A percentile compares a stretch with the other conserved stretches of the same genome.
These are phyloP conservation scores for Eptatretus burgeri DNA, from an alignment of 2,113 vertebrate species.

Conservation along the genomic window DNA sequence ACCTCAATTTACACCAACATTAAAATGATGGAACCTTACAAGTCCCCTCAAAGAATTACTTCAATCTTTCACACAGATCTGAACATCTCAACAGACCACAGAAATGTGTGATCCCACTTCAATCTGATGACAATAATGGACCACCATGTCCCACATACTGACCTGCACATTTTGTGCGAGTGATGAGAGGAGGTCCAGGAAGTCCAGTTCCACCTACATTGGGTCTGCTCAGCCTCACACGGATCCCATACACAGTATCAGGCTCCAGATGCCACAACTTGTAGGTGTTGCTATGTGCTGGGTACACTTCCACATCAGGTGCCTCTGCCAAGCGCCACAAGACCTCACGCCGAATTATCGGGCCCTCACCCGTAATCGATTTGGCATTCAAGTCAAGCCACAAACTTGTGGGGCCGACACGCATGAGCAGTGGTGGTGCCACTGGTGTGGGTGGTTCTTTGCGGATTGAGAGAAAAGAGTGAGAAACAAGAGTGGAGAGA, in stretches of 20 bases:
- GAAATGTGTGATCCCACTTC: background rate
- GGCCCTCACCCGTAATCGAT: conserved; percentile 84
- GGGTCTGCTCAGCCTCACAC: conserved; percentile 58
- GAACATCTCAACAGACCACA: background rate
- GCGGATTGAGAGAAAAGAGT: background rate
- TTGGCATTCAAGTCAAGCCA: conserved; percentile 98
- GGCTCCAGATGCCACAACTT: conserved; percentile 92
- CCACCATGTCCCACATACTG: background rate
- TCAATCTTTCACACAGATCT: background rate
- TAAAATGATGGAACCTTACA: background rate
- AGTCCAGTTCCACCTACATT: conserved; percentile 77
- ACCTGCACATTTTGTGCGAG: conserved; percentile 89
- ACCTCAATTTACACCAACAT: background rate
- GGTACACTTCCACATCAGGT: conserved; percentile 72
- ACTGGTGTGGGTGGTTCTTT: conserved; percentile 78
- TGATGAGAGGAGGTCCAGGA: conserved; percentile 55
- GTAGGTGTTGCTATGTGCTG: conserved; percentile 70
- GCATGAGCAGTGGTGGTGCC: conserved; percentile 58
- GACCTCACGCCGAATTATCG: conserved; percentile 81
- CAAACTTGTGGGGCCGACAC: conserved; percentile 70
- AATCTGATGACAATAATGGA: background rate
- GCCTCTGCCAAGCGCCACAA: conserved; percentile 70
- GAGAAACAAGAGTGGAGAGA: background rate
- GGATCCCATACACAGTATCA: conserved; percentile 83
- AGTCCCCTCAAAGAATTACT: background rate